A percentile compares a stretch with the other conserved stretches of the same genome.
Conservation (phyloP, 2,797 vertebrate genomes). For the Sebastes reedi region DNA sequence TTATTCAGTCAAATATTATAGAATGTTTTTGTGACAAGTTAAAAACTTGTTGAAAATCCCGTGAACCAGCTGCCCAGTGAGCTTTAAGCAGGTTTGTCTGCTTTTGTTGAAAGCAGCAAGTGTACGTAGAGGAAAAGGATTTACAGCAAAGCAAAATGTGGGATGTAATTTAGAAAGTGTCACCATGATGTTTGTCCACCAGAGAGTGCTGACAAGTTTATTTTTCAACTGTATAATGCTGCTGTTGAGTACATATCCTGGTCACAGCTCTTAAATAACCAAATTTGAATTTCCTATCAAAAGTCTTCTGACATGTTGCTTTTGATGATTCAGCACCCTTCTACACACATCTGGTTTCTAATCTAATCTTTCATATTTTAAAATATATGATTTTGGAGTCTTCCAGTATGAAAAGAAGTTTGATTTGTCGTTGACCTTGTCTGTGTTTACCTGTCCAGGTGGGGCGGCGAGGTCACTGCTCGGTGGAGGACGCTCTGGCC, state of each 20-base stretch:
- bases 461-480: slow-evolving; percentile 87
- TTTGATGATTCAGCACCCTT: too few relatives aligned
- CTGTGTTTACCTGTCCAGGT: slow-evolving; percentile 68
- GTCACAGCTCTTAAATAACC: too few relatives aligned
- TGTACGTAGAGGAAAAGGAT: background rate
- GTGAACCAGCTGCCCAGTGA: background rate
- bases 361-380: too few relatives aligned
- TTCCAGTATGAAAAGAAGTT: background rate
- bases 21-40: background rate
- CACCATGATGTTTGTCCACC: too few relatives aligned
- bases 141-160: background rate
- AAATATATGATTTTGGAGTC: background rate
- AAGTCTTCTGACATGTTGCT: too few relatives aligned
- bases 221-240: too few relatives aligned
- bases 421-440: background rate
- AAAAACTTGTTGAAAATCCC: background rate
- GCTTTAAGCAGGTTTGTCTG: background rate
- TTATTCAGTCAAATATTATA: background rate
- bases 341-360: too few relatives aligned
- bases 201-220: too few relatives aligned
- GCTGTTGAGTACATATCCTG: too few relatives aligned
- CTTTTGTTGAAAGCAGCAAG: background rate
- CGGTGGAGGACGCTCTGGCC: slow-evolving; percentile 90
- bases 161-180: too few relatives aligned
- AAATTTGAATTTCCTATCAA: too few relatives aligned